phyloP scores from a whole-genome alignment of 92 coral and sea anemone species.

The Zoanthus gigantus region DNA sequence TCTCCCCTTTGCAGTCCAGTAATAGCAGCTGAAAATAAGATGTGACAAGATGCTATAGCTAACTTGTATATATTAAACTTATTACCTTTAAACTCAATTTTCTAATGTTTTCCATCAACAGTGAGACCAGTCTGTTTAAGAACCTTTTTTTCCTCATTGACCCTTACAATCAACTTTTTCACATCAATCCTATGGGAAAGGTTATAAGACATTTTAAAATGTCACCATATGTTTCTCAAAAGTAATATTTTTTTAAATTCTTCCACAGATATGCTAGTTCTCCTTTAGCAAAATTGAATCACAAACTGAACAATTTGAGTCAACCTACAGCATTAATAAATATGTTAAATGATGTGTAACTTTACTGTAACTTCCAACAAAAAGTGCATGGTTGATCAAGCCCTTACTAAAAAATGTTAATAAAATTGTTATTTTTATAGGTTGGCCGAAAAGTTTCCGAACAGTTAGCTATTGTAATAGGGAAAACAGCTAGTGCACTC shows the following conservation, averaged over 20 bases:
- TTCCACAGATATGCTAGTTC: neutral
- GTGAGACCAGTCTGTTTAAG: no score
- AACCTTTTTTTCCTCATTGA: no score
- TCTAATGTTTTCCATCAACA: no score
- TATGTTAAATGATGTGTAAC: neutral
- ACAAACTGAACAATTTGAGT: neutral
- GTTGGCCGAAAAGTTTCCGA: neutral
- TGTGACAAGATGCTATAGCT: no score
- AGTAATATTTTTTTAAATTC: no score
- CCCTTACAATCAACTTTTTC: no score
- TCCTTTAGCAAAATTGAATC: neutral
- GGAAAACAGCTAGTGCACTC: constrained; percentile 28
- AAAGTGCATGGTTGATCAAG: neutral
- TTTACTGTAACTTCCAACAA: neutral
- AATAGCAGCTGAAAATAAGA: no score
- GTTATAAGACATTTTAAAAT: neutral
- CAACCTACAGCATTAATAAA: neutral
- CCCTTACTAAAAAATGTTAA: neutral
- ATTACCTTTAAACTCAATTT: no score
- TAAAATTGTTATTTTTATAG: neutral
- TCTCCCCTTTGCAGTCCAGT: no score
- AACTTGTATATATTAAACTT: no score
- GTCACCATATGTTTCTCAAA: neutral
- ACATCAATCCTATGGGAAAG: no score
- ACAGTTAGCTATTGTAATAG: constrained; percentile 35